Base-by-base conservation (phyloP, 2,113 vertebrate genomes). In the Azemiops feae region DNA sequence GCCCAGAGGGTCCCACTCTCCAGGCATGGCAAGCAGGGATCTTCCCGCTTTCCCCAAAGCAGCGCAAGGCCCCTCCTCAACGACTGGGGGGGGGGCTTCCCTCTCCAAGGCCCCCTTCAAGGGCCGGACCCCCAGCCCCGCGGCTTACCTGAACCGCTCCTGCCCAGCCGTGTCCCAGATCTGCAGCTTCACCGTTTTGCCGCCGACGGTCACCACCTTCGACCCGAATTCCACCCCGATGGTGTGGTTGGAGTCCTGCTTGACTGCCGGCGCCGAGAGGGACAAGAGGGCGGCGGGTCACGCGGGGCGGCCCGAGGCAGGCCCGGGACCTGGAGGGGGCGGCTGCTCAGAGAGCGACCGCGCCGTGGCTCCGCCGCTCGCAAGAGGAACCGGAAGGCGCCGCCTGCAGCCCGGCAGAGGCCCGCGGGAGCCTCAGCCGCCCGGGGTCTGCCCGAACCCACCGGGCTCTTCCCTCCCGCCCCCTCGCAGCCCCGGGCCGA, bases 161-260 rank as follows among this genome's bases (percentile, higher is more conserved):
- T 99, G 99, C 60, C 99, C 99, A 0, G 99, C 99, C 0, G 99
- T 99, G 95, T 99, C 99, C 99, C 99, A 99, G 93, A 99, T 99
- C 98, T 99, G 99, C 91, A 99, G 97, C 94, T 99, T 99, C 94
- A 99, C 98, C 0, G 98, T 99, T 96, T 99, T 99, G 47, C 99
- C 98, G 1, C 98, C 98, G 4, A 99, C 98, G 9, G 98, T 99
- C 92, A 99, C 98, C n/a, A 99, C 98, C 74, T 98, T 98, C 92
- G 99, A 99, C 81, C 99, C 99, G 91, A 99, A 99, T 97, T 99
- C 99, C 94, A 99, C 99, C 0, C 99, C 99, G 1, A 99, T 99
- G 3, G 99, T 99, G 97, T 99, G 99, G 95, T 99, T 99, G 55
- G 99, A 99, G 95, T 99, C 99, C 97, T 99, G 98, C 95, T 99